A percentile compares a stretch with the other conserved stretches of the same genome.
Conservation (phyloP, 2,113 vertebrate species). For the Melanerpes aurifrons region DNA sequence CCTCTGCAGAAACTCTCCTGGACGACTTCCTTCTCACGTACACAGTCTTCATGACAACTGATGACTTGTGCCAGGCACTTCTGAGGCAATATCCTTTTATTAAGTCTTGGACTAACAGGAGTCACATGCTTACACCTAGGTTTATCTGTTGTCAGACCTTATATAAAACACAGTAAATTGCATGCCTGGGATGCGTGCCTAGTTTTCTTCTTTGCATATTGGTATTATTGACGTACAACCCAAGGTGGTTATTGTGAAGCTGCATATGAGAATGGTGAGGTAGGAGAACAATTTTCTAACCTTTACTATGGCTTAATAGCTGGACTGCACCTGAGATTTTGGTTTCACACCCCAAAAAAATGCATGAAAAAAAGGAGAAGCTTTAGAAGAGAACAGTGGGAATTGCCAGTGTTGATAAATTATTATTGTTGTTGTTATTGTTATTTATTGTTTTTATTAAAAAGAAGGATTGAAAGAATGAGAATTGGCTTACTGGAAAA, state of each 20-base stretch:
- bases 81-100: slow-evolving; percentile 96
- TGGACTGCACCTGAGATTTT: not conserved
- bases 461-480: not conserved
- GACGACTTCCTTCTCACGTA: slow-evolving; percentile 98
- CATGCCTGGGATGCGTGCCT: not conserved
- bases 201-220: not conserved
- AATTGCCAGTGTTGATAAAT: not conserved
- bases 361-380: not conserved
- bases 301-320: not conserved
- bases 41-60: slow-evolving; percentile 95
- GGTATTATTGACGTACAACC: not conserved
- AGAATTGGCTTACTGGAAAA: not conserved
- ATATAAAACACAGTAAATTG: not conserved
- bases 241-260: not conserved
- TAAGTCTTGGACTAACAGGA: not conserved
- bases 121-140: not conserved
- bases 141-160: not conserved
- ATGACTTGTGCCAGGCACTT: slow-evolving; percentile 94
- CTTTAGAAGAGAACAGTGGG: not conserved
- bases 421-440: too few species aligned
- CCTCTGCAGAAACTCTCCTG: slow-evolving; percentile 87
- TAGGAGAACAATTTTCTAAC: not conserved
- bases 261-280: not conserved
- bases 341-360: not conserved
- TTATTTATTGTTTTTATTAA: too few species aligned